Base-by-base conservation (phyloP, 2,113 vertebrate species). In the Cavia aperea region DNA sequence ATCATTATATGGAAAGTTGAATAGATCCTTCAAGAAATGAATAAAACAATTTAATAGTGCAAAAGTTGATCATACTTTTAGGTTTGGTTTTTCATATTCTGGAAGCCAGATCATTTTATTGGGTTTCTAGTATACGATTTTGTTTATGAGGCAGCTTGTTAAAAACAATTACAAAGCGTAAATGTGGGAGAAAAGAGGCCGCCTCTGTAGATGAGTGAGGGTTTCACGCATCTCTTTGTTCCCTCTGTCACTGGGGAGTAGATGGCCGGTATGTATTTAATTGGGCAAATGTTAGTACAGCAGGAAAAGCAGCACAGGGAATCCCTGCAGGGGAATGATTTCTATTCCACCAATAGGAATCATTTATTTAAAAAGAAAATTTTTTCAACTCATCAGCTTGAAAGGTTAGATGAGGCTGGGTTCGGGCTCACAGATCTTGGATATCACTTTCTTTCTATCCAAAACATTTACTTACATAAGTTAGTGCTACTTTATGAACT, bases 131-230 rank as follows among this genome's bases (percentile, higher is more conserved):
- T 14, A 1, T 2, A n/a, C 7, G 33, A 31, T 46, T 86, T 63
- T 39, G 79, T n/a, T 63, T 60, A 21, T 19, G 70, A 70, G 84
- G 66, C 51, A 39, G 21, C n/a, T 46, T 54, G 58, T 56, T 51
- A 36, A 4, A 7, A 81, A 43, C 36, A 33, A 62, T 49, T 54
- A 46, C 51, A 31, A 83, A 24, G 54, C 31, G 33, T 15, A 6
- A 83, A 36, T 1, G n/a, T 51, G 11, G 26, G 23, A 2, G 24
- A 58, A 36, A 58, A 81, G 75, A 39, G 46, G 46, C 21, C 12
- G 1, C 19, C 4, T 0, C 24, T 31, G 6, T 13, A 15, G 11
- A 33, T 0, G 78, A 78, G 72, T 13, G 4, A 39, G 9, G n/a
- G 43, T 18, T 23, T 33, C 4, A 14, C 39, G 24, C 23, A 1